phyloP scores from a whole-genome alignment of 2,888 invertebrate genomes.

The Sarcophaga carnaria region DNA sequence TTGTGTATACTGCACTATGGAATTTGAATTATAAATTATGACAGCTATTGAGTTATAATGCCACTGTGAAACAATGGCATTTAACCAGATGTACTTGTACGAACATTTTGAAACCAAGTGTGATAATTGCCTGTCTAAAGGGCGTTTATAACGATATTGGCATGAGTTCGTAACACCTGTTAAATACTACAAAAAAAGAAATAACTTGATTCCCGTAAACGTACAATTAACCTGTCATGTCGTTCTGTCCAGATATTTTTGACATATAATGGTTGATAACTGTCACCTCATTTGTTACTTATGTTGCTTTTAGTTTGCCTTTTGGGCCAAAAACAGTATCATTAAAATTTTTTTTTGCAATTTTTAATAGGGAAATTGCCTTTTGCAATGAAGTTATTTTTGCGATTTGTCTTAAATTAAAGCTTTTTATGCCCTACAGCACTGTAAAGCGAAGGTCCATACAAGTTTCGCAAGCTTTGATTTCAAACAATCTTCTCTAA shows the following conservation, averaged over 20 bases:
- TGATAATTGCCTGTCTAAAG: constrained; percentile 14
- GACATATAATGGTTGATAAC: constrained; percentile 7
- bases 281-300: constrained; percentile 17
- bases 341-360: too few species aligned
- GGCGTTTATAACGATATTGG: constrained; percentile 28
- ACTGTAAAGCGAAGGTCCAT: too few species aligned
- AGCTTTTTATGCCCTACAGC: too few species aligned
- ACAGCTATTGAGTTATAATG: not conserved
- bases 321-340: too few species aligned
- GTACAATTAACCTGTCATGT: not conserved
- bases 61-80: not conserved
- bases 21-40: constrained; percentile 7
- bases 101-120: constrained; percentile 10
- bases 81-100: not conserved
- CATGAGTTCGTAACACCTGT: constrained; percentile 43
- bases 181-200: not conserved
- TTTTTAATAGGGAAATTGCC: too few species aligned
- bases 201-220: not conserved
- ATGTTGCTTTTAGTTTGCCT: not conserved
- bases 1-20: not conserved
- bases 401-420: too few species aligned
- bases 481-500: too few species aligned
- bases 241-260: not conserved
- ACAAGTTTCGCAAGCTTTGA: too few species aligned
- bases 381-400: too few species aligned